Evolutionary conservation across 2,113 vertebrate genomes (phyloP), one percentile per base, ranked within the genome.

Genomic region (Maccullochella peelii): DNA sequence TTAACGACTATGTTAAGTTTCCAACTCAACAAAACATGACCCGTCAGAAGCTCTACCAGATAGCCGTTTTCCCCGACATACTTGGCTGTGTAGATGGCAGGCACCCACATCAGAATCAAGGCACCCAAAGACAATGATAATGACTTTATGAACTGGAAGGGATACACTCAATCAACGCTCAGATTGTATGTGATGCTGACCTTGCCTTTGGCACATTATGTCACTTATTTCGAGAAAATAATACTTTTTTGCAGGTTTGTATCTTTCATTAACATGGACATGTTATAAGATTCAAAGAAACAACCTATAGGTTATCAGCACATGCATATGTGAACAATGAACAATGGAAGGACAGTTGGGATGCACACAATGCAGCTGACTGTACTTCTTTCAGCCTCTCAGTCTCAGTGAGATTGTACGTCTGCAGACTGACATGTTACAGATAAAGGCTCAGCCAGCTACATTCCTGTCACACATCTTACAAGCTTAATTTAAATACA

Each of bases 391-490:
- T 61, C 36, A 57, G 55, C 71, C 47, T 9, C 23, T 47, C 14
- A 38, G 25, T 58, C 75, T 73, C 85, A 77, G 69, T 12, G 54
- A 87, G 67, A 80, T 38, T 71, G 16, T 68, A 58, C 2, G 18
- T 50, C 44, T 80, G 79, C 47, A 49, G 66, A 80, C 63, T 52
- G 80, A 86, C 69, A 77, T 62, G 67, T 52, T 73, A n/a, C 57
- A 83, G 81, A 86, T 77, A 74, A 69, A 63, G 33, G 5, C 62
- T 55, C 50, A 6, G 59, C 59, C 33, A 25, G 62, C 69, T 25
- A 15, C 80, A 86, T 75, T 83, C 80, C 85, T 83, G 50, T 74
- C 80, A 71, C 80, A 59, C 58, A 65, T 67, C 67, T n/a, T 54
- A 77, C 58, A 25, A 38, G 16, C 18, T 27, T 23, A 20, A 73